These are phyloP conservation scores for Leptestheria dahalacensis DNA, from an alignment of 1,140 invertebrate genomes.

Conservation along the genomic window DNA sequence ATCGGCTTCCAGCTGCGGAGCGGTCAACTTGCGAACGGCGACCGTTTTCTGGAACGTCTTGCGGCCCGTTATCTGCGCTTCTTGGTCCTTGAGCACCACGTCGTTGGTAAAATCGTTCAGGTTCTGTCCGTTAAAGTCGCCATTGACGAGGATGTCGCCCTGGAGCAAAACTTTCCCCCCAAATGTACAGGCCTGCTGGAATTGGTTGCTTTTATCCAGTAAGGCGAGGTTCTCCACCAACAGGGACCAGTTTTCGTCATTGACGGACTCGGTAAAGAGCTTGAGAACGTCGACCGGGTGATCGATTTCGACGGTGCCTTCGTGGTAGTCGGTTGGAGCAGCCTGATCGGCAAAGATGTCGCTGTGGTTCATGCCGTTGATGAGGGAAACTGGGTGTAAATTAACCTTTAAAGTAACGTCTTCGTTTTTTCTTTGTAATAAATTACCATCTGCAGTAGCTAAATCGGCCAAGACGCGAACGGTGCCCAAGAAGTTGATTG, in stretches of 20 bases:
- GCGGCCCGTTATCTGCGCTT: background rate
- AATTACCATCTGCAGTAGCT: too few relatives aligned
- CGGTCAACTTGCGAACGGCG: background rate
- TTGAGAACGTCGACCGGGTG: background rate
- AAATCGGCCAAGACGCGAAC: background rate
- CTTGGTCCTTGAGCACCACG: background rate
- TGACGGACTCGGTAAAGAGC: background rate
- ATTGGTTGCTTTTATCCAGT: background rate
- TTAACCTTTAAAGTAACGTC: too few relatives aligned
- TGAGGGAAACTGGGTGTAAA: too few relatives aligned
- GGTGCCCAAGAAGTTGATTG: background rate
- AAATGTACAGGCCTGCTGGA: background rate
- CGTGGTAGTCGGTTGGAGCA: background rate
- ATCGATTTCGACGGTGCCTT: background rate
- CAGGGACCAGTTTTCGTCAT: background rate
- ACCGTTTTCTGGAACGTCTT: background rate
- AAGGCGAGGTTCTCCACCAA: background rate
- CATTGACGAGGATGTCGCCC: background rate
- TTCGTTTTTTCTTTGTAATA: background rate
- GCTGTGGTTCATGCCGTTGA: too few relatives aligned
- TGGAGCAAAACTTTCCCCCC: background rate
- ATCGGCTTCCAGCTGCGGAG: background rate
- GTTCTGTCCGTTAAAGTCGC: background rate
- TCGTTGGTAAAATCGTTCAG: background rate
- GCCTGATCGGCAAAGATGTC: too few relatives aligned